Evolutionary conservation across 1,140 invertebrate genomes (phyloP).

Genomic region (Epicauta chinensis): DNA sequence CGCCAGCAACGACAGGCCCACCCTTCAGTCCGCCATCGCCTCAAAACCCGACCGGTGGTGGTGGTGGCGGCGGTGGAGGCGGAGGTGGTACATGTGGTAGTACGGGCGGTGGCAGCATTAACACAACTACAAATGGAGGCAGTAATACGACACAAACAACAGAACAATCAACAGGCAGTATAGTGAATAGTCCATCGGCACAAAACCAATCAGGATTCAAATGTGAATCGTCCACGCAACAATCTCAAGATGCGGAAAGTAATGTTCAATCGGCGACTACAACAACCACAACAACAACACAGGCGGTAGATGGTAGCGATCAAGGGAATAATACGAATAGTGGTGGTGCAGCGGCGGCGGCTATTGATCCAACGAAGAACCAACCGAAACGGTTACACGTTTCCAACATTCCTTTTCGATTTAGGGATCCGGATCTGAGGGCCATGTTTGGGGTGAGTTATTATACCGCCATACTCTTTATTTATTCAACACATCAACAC

Average conservation of each 20-base stretch:
- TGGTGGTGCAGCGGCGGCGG: conserved; percentile 22
- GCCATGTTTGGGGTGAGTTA: conserved; percentile 96
- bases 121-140: too few species aligned
- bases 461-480: too few species aligned
- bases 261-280: conserved; percentile 34
- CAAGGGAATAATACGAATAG: conserved; percentile 8
- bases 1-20: conserved; percentile 43
- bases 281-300: conserved; percentile 15
- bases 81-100: conserved; percentile 1
- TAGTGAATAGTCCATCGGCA: conserved; percentile 40
- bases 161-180: conserved; percentile 45
- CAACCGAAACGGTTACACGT: conserved; percentile 88
- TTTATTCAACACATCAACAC: too few species aligned
- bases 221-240: too few species aligned
- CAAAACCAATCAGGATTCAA: conserved; percentile 20
- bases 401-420: conserved; percentile 98
- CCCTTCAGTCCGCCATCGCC: conserved; percentile 24
- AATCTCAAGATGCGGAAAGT: conserved; percentile 19
- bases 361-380: conserved; percentile 34
- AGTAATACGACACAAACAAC: conserved; percentile 1
- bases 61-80: neutral
- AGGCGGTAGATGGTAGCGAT: conserved; percentile 28
- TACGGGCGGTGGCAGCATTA: too few species aligned
- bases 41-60: neutral
- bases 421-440: conserved; percentile 94